Conservation (phyloP, 2,113 vertebrate species). For the Pseudorectes ferrugineus region DNA sequence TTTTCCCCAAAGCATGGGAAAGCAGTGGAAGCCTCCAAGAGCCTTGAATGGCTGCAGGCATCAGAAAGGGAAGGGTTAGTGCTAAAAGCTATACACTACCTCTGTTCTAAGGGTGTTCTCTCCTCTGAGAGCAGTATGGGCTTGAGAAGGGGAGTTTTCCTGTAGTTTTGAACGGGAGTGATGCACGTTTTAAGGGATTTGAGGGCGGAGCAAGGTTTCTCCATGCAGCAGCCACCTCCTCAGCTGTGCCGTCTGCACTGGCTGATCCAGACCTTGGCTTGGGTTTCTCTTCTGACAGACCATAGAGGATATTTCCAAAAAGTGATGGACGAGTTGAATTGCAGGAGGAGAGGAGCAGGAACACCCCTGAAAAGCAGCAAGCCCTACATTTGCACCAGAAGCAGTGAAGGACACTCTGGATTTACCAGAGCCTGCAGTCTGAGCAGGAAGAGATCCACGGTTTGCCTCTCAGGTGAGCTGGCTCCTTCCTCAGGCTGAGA, state of each 20-base stretch:
- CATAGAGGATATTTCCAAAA: not conserved
- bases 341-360: not conserved
- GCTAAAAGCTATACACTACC: not conserved
- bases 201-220: not conserved
- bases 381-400: not conserved
- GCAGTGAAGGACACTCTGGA: not conserved
- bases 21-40: not conserved
- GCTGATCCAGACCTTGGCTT: not conserved
- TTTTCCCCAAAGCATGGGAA: fast-evolving
- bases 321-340: not conserved
- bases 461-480: not conserved
- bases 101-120: not conserved
- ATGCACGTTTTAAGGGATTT: not conserved
- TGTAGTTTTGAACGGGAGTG: not conserved
- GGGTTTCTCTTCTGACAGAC: not conserved
- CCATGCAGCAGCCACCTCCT: not conserved
- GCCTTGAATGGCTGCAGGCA: not conserved
- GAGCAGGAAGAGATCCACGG: not conserved
- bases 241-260: fast-evolving
- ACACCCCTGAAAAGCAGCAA: not conserved
- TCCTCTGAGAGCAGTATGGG: not conserved
- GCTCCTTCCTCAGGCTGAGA: not conserved
- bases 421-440: not conserved
- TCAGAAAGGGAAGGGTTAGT: not conserved
- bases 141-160: not conserved